These are phyloP conservation scores for Phoebastria nigripes DNA, from an alignment of 2,797 vertebrate genomes.

Conservation along the genomic window DNA sequence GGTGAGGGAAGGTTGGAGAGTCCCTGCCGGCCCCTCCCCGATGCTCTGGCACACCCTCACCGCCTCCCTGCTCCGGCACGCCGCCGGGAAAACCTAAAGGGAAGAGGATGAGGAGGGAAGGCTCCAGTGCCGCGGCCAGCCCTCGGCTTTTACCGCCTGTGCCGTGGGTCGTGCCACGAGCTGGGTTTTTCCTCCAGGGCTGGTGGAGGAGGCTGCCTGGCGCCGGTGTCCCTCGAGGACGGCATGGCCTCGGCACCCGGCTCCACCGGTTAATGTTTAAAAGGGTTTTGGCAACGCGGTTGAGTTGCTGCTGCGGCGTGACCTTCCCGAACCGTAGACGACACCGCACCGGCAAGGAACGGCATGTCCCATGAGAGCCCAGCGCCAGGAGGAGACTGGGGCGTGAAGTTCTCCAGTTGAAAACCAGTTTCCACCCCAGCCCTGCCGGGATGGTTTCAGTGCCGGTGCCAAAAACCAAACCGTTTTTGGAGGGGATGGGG, in stretches of 20 bases:
- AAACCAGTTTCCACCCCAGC: neutral
- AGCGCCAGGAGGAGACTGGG: neutral
- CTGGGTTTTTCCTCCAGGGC: neutral
- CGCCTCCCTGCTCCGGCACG: neutral
- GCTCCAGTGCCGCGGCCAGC: accelerated
- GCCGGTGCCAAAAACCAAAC: accelerated
- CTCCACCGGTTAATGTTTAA: neutral
- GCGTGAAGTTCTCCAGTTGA: neutral
- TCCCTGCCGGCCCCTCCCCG: too few relatives aligned
- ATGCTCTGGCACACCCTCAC: neutral
- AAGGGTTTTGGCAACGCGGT: neutral
- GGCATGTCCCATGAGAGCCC: accelerated
- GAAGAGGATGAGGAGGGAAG: neutral
- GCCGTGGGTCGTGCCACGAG: neutral
- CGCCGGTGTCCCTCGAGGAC: neutral
- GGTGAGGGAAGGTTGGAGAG: neutral
- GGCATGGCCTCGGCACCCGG: neutral
- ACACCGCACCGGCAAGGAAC: neutral
- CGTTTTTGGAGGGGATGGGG: neutral
- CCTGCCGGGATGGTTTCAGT: accelerated
- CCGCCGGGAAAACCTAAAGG: neutral
- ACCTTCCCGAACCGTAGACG: neutral
- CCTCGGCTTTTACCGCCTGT: neutral
- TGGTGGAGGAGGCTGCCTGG: neutral
- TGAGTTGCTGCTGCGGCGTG: neutral